Percentiles rank a stretch among this genome's conserved stretches.
Evolutionary conservation across 1,140 invertebrate species (phyloP).

Genomic region (Wasmannia auropunctata): DNA sequence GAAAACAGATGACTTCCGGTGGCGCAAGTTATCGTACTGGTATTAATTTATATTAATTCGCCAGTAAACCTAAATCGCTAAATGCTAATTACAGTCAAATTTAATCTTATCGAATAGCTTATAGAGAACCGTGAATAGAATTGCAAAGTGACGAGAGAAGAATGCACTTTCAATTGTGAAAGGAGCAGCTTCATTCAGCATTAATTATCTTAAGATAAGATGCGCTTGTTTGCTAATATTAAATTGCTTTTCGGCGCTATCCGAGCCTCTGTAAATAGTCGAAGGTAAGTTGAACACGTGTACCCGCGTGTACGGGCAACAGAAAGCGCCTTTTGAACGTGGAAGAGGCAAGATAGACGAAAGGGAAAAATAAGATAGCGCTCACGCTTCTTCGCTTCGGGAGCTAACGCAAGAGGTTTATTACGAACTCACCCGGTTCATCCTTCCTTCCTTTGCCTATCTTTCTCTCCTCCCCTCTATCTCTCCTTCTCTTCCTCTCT

Average conservation of each 20-base stretch:
- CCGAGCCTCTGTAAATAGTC: constrained; percentile 73
- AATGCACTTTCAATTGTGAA: not conserved
- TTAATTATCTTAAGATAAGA: not conserved
- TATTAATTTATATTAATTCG: constrained; percentile 35
- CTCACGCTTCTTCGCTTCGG: constrained; percentile 77
- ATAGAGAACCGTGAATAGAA: too few relatives aligned
- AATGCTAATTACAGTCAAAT: not conserved
- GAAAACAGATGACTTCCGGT: constrained; percentile 23
- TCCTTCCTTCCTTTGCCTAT: constrained; percentile 44
- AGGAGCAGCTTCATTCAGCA: not conserved
- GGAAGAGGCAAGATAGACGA: constrained; percentile 35
- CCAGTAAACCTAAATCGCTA: not conserved
- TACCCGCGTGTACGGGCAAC: constrained; percentile 62
- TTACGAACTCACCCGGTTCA: constrained; percentile 73
- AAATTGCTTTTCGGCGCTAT: constrained; percentile 73
- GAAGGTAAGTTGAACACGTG: constrained; percentile 77
- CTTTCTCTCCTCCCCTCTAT: not conserved
- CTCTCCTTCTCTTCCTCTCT: not conserved
- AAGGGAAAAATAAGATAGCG: constrained; percentile 76
- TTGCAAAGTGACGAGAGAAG: not conserved
- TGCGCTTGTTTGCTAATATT: constrained; percentile 66
- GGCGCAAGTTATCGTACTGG: not conserved
- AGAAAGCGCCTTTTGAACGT: constrained; percentile 59
- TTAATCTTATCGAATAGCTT: not conserved
- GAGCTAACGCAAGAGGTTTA: constrained; percentile 77